Evolutionary conservation across 2,797 vertebrate species (phyloP).

Genomic region (Phoebastria nigripes): DNA sequence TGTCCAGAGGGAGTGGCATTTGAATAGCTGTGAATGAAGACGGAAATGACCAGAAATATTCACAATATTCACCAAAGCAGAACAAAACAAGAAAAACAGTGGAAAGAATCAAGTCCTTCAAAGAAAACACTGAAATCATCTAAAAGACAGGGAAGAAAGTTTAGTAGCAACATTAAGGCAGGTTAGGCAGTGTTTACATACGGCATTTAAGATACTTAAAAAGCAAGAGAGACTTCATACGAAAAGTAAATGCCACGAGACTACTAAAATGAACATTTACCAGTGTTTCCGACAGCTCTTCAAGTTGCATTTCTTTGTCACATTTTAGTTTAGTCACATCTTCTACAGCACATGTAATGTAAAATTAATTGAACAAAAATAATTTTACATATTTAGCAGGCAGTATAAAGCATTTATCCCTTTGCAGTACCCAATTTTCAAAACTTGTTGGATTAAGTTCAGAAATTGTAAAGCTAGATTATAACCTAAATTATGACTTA

Average conservation of each 20-base stretch:
- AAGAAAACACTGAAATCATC: not conserved
- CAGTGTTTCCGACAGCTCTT: slow-evolving; percentile 77
- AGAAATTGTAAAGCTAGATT: not conserved
- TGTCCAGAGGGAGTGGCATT: not conserved
- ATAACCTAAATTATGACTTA: not conserved
- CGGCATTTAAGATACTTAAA: not conserved
- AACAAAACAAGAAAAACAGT: not conserved
- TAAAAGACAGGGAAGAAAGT: not conserved
- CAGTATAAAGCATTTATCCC: not conserved
- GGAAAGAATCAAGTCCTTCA: not conserved
- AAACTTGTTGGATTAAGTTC: not conserved
- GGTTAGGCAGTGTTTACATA: not conserved
- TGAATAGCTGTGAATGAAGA: not conserved
- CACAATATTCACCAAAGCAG: not conserved
- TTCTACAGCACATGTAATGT: slow-evolving; percentile 72
- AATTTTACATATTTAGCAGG: not conserved
- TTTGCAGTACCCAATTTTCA: not conserved
- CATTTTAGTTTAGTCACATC: slow-evolving; percentile 74
- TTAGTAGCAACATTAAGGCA: not conserved
- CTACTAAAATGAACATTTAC: slow-evolving; percentile 72
- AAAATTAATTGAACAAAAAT: not conserved
- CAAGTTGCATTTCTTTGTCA: slow-evolving; percentile 79
- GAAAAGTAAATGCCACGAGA: not conserved
- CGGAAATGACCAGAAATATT: not conserved
- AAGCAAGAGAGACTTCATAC: not conserved